These are phyloP conservation scores for Periparus ater DNA, from an alignment of 2,797 vertebrate species.

Conservation along the genomic window DNA sequence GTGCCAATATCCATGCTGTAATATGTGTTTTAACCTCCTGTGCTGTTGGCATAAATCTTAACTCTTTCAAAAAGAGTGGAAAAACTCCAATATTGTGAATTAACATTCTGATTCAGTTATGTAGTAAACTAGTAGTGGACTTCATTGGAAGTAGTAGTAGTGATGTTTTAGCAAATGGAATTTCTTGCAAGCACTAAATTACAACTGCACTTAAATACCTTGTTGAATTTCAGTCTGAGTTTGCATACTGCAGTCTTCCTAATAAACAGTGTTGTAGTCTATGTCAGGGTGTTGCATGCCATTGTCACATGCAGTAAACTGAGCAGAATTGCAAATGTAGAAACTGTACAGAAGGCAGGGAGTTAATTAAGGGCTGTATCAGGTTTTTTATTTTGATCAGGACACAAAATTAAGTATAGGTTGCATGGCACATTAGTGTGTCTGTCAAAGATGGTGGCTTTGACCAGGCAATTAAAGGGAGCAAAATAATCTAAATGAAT, in stretches of 20 bases:
- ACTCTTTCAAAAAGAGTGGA: not conserved
- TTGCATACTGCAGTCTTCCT: not conserved
- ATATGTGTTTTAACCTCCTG: not conserved
- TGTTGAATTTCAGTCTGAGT: not conserved
- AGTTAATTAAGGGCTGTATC: constrained; percentile 46
- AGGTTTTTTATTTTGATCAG: constrained; percentile 54
- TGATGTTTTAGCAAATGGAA: constrained; percentile 18
- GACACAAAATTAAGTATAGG: constrained; percentile 64
- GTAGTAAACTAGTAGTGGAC: not conserved
- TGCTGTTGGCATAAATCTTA: not conserved
- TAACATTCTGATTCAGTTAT: not conserved
- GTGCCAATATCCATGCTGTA: not conserved
- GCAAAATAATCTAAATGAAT: constrained; percentile 73
- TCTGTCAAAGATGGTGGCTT: constrained; percentile 64
- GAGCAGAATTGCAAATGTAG: constrained; percentile 2
- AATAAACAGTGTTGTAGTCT: not conserved
- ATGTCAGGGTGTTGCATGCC: not conserved
- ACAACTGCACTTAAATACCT: not conserved
- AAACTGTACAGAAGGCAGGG: not conserved
- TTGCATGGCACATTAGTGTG: constrained; percentile 68
- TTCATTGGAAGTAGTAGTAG: constrained; percentile 20
- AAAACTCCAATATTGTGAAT: not conserved
- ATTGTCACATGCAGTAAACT: not conserved
- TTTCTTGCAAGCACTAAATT: constrained; percentile 35
- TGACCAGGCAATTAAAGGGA: constrained; percentile 67